These are phyloP conservation scores for Notarius quadriscutis DNA, from an alignment of 2,113 vertebrate species.

Conservation along the genomic window DNA sequence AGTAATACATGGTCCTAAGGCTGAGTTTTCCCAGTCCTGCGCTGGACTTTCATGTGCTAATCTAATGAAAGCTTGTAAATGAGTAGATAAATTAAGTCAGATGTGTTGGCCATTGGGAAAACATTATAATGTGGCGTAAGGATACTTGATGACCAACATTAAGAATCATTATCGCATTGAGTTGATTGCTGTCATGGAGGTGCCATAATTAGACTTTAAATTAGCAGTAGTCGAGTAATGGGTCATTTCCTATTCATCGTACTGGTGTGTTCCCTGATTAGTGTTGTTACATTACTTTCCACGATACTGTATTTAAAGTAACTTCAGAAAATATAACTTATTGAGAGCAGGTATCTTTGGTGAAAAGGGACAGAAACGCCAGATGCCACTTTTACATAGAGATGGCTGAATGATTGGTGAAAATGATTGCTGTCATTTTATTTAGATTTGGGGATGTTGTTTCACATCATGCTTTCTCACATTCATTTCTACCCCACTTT, in stretches of 20 bases:
- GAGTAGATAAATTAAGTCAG: slow-evolving; percentile 8
- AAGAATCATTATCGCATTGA: not conserved
- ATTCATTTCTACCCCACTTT: no score
- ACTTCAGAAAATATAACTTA: not conserved
- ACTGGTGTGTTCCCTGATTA: not conserved
- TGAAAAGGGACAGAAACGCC: not conserved
- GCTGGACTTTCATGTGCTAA: not conserved
- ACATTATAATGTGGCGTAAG: not conserved
- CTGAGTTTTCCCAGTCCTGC: not conserved
- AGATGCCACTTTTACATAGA: not conserved
- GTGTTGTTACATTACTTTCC: not conserved
- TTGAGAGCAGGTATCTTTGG: not conserved
- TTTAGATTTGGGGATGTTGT: not conserved
- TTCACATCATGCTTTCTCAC: not conserved
- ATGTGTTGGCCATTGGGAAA: not conserved
- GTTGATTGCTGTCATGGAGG: slow-evolving; percentile 16
- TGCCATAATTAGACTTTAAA: slow-evolving; percentile 17
- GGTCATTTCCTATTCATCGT: not conserved
- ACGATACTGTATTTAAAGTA: not conserved
- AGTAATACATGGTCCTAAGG: not conserved
- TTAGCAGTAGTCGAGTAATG: not conserved
- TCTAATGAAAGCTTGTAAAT: not conserved
- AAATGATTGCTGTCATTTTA: not conserved
- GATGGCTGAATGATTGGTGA: not conserved
- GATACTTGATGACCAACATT: slow-evolving; percentile 5